phyloP scores from a whole-genome alignment of 1,140 invertebrate species.

The Tenebrio molitor region DNA sequence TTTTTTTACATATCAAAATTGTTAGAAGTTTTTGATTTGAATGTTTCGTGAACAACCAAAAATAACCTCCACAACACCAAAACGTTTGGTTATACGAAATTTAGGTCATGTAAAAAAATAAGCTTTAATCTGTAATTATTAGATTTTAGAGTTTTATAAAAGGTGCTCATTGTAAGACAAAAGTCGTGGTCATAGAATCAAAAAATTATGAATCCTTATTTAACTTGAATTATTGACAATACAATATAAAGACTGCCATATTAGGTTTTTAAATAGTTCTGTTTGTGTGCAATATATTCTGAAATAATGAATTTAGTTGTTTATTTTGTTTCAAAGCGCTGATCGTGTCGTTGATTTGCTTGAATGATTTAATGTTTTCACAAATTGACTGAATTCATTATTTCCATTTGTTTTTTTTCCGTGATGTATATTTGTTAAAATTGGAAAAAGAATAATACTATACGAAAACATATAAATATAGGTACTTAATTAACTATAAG shows the following conservation, averaged over 20 bases:
- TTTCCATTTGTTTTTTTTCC: constrained; percentile 23
- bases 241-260: constrained; percentile 59
- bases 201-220: constrained; percentile 44
- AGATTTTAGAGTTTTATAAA: constrained; percentile 55
- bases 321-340: constrained; percentile 28
- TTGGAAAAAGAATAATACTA: constrained; percentile 4
- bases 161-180: constrained; percentile 59
- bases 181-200: constrained; percentile 37
- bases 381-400: constrained; percentile 41
- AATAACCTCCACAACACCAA: constrained; percentile 54
- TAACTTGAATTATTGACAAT: constrained; percentile 59
- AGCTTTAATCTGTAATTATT: constrained; percentile 53
- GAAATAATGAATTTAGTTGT: constrained; percentile 43
- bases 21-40: constrained; percentile 43
- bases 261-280: constrained; percentile 39
- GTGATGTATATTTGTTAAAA: constrained; percentile 38
- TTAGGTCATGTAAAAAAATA: constrained; percentile 54
- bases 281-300: constrained; percentile 30
- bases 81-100: constrained; percentile 47
- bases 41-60: constrained; percentile 51
- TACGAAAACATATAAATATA: constrained; percentile 41
- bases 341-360: constrained; percentile 8
- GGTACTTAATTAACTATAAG: constrained; percentile 42
- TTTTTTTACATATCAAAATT: constrained; percentile 55
- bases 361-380: background rate